Evolutionary conservation across 2,888 invertebrate species (phyloP), one percentile per base, ranked within the genome.

Genomic region (Apantesis nais): DNA sequence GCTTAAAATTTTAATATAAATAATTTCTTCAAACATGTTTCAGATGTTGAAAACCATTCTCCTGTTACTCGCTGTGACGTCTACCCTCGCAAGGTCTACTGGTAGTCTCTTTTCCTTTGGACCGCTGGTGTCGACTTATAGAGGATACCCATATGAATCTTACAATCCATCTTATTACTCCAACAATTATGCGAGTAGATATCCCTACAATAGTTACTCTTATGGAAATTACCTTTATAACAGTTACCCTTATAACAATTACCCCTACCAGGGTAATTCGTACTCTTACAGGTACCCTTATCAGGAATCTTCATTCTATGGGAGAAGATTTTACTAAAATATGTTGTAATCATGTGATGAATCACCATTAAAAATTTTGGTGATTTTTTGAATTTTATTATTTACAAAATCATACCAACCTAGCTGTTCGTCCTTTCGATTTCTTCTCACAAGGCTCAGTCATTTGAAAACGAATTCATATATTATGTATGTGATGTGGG

Each of bases 21-120:
- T 11, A 52, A 37, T 12, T 37, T 9, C 55, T 48, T 12, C 1
- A 58, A 29, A 41, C 29, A 37, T 55, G 12, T 71, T 71, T 31
- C 70, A 71, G 70, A 67, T 67, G 67, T 66, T 34, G 22, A 71
- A 67, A 25, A 5, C 22, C 7, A n/a, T 67, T 25, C 19, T 67
- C 14, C 63, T 71, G 11, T 39, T 70, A 2, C 25, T 66, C 37
- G 63, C 48, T 4, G 4, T 67, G 8, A 58, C 44, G 0, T 41
- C 55, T 3, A 48, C 37, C 11, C 14, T 67, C 7, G 67, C 67
- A 11, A n/a, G 44, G 44, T 29, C 70, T 0, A 58, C 58, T 19
- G 63, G 63, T 29, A 29, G 58, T 58, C 16, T 58, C 9, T 31
- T 31, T 29, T 34, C 39, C 29, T 37, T 25, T 14, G 19, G 14